A percentile compares a stretch with the other conserved stretches of the same genome.
Conservation (phyloP, 2,113 vertebrate species). For the Mesitornis unicolor region DNA sequence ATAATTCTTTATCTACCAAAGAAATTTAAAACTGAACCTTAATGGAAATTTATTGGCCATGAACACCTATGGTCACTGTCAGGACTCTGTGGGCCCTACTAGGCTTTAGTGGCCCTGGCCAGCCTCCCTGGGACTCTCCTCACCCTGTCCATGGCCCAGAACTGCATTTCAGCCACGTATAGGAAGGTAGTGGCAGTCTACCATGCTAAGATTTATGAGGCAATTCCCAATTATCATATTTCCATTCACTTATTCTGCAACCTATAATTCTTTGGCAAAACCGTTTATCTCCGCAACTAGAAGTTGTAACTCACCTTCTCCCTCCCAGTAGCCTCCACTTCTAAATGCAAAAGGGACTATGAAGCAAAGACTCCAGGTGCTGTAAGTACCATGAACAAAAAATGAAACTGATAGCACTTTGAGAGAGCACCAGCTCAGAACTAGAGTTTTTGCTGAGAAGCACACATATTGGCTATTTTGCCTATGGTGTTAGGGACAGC, state of each 20-base stretch:
- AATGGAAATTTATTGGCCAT: not conserved
- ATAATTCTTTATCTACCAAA: not conserved
- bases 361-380: not conserved
- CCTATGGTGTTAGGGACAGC: not conserved
- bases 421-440: not conserved
- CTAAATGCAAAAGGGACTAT: not conserved
- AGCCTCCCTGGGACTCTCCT: not conserved
- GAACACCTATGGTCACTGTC: not conserved
- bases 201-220: not conserved
- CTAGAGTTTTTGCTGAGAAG: not conserved
- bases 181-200: not conserved
- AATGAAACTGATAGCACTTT: not conserved
- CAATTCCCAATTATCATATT: not conserved
- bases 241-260: not conserved
- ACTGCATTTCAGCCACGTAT: not conserved
- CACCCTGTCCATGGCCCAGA: not conserved
- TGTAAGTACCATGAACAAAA: not conserved
- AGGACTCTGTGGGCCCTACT: not conserved
- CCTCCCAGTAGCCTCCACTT: not conserved
- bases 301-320: not conserved
- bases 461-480: not conserved
- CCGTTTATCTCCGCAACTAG: not conserved
- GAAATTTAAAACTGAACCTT: not conserved
- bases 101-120: accelerated
- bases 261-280: not conserved